Conservation (phyloP, 2,797 vertebrate genomes). For the Eurystomus glaucurus region DNA sequence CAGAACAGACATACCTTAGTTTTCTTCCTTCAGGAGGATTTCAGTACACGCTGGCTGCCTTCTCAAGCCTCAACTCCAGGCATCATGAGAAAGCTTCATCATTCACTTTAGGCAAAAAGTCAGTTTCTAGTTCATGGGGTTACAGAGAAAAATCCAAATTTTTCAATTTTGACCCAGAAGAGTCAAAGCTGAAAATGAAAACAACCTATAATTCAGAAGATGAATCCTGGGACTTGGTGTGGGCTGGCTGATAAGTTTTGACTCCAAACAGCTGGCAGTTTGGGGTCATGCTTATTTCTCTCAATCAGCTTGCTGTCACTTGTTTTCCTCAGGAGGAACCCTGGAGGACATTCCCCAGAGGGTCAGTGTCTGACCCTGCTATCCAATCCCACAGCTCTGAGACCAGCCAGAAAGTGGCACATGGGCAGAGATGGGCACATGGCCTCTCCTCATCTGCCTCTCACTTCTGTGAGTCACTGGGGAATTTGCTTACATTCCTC, state of each 20-base stretch:
- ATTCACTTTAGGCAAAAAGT: background rate
- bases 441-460: background rate
- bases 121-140: accelerated
- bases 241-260: background rate
- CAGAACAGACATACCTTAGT: background rate
- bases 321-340: background rate
- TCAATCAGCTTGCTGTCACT: background rate
- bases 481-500: slow-evolving; percentile 9
- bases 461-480: background rate
- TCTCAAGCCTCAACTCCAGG: background rate
- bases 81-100: background rate
- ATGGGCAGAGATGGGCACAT: background rate
- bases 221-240: background rate
- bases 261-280: background rate
- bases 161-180: background rate
- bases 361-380: background rate
- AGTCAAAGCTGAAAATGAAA: background rate
- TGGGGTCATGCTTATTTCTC: background rate
- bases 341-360: background rate
- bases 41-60: background rate
- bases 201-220: background rate
- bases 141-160: background rate
- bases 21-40: background rate
- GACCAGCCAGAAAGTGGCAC: background rate
- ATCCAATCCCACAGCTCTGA: background rate